Percentiles rank a stretch among this genome's conserved stretches.
Conservation (phyloP, 1,140 invertebrate species). For the Phymorhynchus buccinoides region DNA sequence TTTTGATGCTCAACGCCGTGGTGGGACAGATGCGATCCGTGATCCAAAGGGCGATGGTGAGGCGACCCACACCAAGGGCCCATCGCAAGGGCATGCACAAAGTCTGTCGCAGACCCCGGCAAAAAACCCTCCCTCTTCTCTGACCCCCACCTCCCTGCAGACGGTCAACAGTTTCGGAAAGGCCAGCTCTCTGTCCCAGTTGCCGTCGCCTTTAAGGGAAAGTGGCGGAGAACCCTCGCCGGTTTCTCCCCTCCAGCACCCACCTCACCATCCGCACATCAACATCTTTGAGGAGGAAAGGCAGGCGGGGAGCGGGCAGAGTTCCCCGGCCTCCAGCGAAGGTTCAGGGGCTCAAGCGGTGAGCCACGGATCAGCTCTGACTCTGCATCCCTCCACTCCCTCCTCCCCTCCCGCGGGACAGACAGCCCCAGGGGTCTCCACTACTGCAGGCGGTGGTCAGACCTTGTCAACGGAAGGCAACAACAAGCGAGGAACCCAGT, state of each 20-base stretch:
- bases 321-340: slow-evolving; percentile 69
- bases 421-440: neutral
- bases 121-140: neutral
- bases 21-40: neutral
- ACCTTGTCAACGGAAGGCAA: neutral
- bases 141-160: neutral
- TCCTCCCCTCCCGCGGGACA: neutral
- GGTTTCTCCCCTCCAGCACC: neutral
- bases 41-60: neutral
- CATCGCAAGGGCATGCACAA: neutral
- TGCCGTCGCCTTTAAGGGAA: neutral
- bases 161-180: neutral
- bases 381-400: neutral
- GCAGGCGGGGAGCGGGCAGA: slow-evolving; percentile 69
- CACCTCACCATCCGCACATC: slow-evolving; percentile 51
- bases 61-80: neutral
- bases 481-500: neutral
- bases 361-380: slow-evolving; percentile 17
- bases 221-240: neutral
- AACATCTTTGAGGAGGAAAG: slow-evolving; percentile 63
- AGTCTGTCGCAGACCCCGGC: neutral
- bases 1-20: neutral
- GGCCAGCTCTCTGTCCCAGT: neutral
- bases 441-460: neutral
- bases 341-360: slow-evolving; percentile 41